Base-by-base conservation (phyloP, 2,797 vertebrate genomes). In the Chromobotia macracanthus region DNA sequence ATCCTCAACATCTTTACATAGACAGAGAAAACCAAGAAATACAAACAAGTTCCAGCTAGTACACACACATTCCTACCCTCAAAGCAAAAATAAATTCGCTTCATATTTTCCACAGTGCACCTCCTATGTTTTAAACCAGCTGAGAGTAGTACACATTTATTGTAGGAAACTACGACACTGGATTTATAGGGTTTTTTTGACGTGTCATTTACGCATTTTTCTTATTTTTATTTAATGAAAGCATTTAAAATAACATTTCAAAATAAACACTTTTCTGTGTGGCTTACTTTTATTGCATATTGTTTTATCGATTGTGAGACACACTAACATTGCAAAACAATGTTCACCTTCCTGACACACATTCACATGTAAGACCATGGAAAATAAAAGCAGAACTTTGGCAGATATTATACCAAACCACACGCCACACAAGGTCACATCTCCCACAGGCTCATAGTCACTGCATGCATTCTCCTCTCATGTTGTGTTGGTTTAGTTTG, bases 401-500 rank as follows among this genome's bases (percentile, higher is more conserved):
- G 31, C 31, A 35, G 31, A 35, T 35, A 35, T 35, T 6, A 35
- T 6, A 35, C 2, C 31, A 35, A 2, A 35, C 31, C n/a, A n/a
- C n/a, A n/a, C n/a, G n/a, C n/a, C n/a, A n/a, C n/a, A n/a, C n/a
- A n/a, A n/a, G n/a, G 28, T 28, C 4, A 41, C 18, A 75, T 16
- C 21, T 53, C n/a, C 53, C 19, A 28, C 9, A 72, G 53, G 56
- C n/a, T 67, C 68, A 25, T 11, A 50, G 25, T 12, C 69, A 61
- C 69, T 28, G 28, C 70, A 12, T 10, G n/a, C 46, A 18, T 5
- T 72, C 56, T 51, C 48, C 16, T 72, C 23, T 23, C 31, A 35
- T 64, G 65, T 23, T 12, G 12, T 15, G 61, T 13, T n/a, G 23
- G 13, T 71, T 74, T 79, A 51, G 76, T 58, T 79, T 82, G 81